These are phyloP conservation scores for Drosophila kohkoa DNA, from an alignment of 1,140 invertebrate genomes.

Conservation along the genomic window DNA sequence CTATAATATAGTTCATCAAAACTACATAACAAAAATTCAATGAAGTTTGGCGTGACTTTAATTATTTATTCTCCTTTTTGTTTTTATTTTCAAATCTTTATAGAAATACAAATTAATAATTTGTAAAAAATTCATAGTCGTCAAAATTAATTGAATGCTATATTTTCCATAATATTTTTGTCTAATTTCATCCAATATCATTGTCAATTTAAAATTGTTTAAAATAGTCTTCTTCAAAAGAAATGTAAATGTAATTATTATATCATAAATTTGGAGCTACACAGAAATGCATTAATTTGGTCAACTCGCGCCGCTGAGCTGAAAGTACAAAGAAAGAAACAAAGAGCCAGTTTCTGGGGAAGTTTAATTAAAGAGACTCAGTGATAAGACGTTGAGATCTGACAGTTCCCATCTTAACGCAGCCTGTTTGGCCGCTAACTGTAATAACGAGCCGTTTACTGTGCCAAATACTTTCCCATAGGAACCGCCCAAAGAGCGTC, in stretches of 20 bases:
- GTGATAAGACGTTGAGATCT: background rate
- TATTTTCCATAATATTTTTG: too few species aligned
- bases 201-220: background rate
- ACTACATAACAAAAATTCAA: too few species aligned
- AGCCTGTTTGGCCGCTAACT: conserved; percentile 59
- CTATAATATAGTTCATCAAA: too few species aligned
- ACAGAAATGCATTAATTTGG: background rate
- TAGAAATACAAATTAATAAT: too few species aligned
- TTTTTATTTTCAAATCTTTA: too few species aligned
- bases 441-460: conserved; percentile 74
- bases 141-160: too few species aligned
- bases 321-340: background rate
- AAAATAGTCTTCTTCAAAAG: background rate
- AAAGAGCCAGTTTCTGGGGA: background rate
- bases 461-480: conserved; percentile 81
- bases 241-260: background rate
- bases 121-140: too few species aligned
- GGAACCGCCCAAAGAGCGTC: conserved; percentile 53
- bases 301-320: background rate
- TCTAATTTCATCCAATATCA: too few species aligned
- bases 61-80: too few species aligned
- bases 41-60: too few species aligned
- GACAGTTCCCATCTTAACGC: background rate
- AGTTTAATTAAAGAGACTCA: background rate
- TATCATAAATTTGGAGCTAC: background rate